Base-by-base conservation (phyloP, 2,888 invertebrate genomes). In the Gastracanthus pulcherrimus region DNA sequence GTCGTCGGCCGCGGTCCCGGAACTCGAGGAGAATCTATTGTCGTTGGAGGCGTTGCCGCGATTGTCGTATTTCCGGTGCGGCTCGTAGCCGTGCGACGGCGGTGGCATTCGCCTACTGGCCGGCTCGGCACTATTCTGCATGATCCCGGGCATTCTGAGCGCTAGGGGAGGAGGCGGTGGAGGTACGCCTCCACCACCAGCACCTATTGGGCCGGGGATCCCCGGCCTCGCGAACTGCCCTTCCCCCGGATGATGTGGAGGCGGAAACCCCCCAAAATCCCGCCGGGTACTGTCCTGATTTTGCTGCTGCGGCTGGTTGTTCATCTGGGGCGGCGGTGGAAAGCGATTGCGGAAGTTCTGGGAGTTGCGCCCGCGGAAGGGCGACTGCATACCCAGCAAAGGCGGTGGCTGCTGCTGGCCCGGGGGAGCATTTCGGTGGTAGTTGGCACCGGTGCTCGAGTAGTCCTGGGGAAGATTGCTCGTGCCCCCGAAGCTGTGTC, bases 401-500 rank as follows among this genome's bases (percentile, higher is more conserved):
- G 72, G 55, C 0, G 87, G 86, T 5, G 88, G 88, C 31, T 86
- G 86, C 3, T 87, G 87, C 4, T 86, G 86, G 7, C 87, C 87
- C 1, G 89, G 88, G 55, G n/a, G 88, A 88, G 9, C 90, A 91
- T 55, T 88, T 89, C 2, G 84, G 84, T 5, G 45, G 41, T 87
- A 91, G 84, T 89, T 89, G 0, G 84, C 81, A 0, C 88, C 89
- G 51, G 88, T 88, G 80, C 86, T 85, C 5, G 88, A 84, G 31
- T 80, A 76, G 38, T 86, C 86, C 2, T 85, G 85, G 23, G 85
- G 86, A 26, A 83, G 74, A 38, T 87, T 86, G n/a, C 88, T 87
- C 1, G 85, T 75, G 3, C 92, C 92, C 71, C 93, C 93, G 64
- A 80, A 86, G 36, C 86, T 85, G 71, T 85, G 86, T 71, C 85